Evolutionary conservation across 2,888 invertebrate genomes (phyloP).

Genomic region (Aphodius granarius): DNA sequence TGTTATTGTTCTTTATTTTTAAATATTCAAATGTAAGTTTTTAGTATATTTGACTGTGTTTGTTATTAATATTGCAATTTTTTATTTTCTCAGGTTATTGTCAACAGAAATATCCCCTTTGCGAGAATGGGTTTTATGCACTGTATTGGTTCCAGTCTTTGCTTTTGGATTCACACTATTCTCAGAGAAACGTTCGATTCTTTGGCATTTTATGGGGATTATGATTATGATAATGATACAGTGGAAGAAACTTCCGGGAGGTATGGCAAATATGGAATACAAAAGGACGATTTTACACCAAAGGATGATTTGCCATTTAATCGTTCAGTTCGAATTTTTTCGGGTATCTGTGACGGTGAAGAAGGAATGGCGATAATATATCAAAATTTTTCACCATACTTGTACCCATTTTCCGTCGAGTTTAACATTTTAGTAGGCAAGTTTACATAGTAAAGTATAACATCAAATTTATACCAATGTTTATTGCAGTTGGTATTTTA

Average conservation of each 20-base stretch:
- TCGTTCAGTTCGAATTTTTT: slow-evolving; percentile 43
- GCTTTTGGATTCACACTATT: slow-evolving; percentile 79
- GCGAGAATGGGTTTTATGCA: slow-evolving; percentile 79
- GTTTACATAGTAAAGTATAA: slow-evolving; percentile 26
- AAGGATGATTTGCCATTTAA: slow-evolving; percentile 6
- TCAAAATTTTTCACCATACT: slow-evolving; percentile 70
- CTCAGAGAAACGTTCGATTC: slow-evolving; percentile 73
- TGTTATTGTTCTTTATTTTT: slow-evolving; percentile 78
- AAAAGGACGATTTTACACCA: background rate
- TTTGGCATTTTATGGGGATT: slow-evolving; percentile 51
- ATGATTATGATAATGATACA: slow-evolving; percentile 50
- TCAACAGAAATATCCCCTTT: slow-evolving; percentile 60
- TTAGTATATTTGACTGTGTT: background rate
- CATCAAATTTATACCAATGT: background rate
- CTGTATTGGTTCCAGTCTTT: slow-evolving; percentile 76
- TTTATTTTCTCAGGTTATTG: slow-evolving; percentile 58
- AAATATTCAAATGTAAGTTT: slow-evolving; percentile 76
- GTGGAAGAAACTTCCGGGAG: slow-evolving; percentile 23
- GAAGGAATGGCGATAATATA: slow-evolving; percentile 56
- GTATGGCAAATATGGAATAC: slow-evolving; percentile 6
- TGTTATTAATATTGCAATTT: slow-evolving; percentile 8
- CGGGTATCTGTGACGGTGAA: slow-evolving; percentile 54
- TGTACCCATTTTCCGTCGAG: slow-evolving; percentile 80
- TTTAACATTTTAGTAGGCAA: slow-evolving; percentile 77
- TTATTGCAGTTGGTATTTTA: slow-evolving; percentile 64